phyloP scores from a whole-genome alignment of 2,113 vertebrate genomes.

The Anthoscopus minutus region DNA sequence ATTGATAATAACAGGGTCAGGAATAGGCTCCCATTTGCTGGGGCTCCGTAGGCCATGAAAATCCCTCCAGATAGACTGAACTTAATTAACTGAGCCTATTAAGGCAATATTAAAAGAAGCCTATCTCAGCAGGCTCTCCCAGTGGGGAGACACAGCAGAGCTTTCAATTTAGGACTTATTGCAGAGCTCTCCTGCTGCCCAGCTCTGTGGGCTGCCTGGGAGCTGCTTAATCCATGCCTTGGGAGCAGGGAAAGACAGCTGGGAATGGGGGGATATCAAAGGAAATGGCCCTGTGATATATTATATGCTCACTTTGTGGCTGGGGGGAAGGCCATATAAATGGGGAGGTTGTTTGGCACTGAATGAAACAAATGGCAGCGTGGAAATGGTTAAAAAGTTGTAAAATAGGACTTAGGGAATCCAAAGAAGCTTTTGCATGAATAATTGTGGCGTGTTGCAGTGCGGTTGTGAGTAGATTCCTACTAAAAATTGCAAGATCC shows the following conservation, averaged over 20 bases:
- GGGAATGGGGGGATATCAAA: slow-evolving; percentile 34
- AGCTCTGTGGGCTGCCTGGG: background rate
- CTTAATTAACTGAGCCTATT: slow-evolving; percentile 74
- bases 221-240: background rate
- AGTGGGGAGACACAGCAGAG: background rate
- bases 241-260: background rate
- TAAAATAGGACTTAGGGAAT: background rate
- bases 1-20: background rate
- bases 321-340: background rate
- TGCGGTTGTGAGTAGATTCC: background rate
- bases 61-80: slow-evolving; percentile 18
- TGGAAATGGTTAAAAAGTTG: background rate
- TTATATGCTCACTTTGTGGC: slow-evolving; percentile 40
- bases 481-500: background rate
- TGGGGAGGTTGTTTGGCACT: background rate
- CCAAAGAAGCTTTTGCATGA: background rate
- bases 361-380: background rate
- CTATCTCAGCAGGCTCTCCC: slow-evolving; percentile 31
- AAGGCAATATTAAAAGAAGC: slow-evolving; percentile 66
- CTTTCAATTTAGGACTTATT: slow-evolving; percentile 55
- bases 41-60: slow-evolving; percentile 36
- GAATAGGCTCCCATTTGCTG: background rate
- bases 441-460: background rate
- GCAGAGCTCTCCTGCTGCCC: background rate
- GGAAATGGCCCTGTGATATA: background rate